These are phyloP conservation scores for Metacarcinus magister DNA, from an alignment of 2,888 invertebrate species.

Conservation along the genomic window DNA sequence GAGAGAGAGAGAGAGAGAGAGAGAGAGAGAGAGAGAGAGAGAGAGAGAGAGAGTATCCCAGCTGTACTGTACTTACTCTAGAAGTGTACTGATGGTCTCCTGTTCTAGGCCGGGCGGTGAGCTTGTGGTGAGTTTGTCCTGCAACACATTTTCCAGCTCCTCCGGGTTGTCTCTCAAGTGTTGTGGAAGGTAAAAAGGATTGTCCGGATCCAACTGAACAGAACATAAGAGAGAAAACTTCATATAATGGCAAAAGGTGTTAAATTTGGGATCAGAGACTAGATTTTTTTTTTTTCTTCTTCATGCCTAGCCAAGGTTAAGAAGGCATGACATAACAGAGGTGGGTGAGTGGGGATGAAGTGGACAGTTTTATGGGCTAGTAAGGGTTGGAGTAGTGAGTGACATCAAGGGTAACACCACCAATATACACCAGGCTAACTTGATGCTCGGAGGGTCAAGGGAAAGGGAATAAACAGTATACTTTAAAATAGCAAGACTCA, in stretches of 20 bases:
- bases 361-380: no score
- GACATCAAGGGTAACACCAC: not conserved
- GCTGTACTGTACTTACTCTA: conserved; percentile 71
- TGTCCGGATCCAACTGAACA: conserved; percentile 76
- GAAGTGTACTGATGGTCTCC: conserved; percentile 71
- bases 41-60: not conserved
- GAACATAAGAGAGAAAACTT: not conserved
- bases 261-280: no score
- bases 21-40: not conserved
- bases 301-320: no score
- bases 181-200: conserved; percentile 78
- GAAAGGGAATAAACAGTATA: not conserved
- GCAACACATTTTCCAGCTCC: conserved; percentile 70
- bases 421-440: not conserved
- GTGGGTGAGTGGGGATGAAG: no score
- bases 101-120: conserved; percentile 65
- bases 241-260: not conserved
- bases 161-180: conserved; percentile 77
- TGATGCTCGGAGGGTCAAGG: not conserved
- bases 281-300: no score
- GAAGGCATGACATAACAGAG: no score
- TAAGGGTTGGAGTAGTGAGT: not conserved
- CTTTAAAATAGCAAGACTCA: not conserved
- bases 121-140: conserved; percentile 57
- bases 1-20: not conserved